Conservation (phyloP, 2,113 vertebrate species). For the Rhinopithecus roxellana region DNA sequence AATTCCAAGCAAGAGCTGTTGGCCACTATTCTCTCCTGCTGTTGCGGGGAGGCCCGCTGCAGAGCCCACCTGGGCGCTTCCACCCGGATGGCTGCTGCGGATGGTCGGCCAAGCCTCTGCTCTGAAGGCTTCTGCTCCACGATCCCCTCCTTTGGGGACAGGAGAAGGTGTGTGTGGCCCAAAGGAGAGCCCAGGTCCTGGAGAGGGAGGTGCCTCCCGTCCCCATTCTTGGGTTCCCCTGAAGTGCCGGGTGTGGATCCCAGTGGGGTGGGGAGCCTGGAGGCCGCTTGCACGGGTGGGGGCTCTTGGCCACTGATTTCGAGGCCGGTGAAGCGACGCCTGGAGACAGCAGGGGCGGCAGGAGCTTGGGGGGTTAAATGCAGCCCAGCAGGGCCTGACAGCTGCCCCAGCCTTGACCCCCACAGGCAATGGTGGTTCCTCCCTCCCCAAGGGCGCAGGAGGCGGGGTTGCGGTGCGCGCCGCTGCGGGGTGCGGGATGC, state of each 20-base stretch:
- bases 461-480: not conserved
- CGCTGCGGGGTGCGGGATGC: not conserved
- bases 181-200: conserved; percentile 62
- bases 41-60: not conserved
- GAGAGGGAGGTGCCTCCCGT: conserved; percentile 47
- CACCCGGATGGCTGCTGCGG: not conserved
- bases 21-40: not conserved
- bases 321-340: conserved; percentile 38
- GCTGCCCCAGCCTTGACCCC: not conserved
- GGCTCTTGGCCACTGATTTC: conserved; percentile 75
- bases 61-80: conserved; percentile 14
- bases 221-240: conserved; percentile 70
- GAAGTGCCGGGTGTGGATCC: conserved; percentile 71
- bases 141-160: conserved; percentile 58
- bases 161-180: conserved; percentile 67
- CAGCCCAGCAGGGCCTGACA: conserved; percentile 42
- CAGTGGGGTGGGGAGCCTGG: not conserved
- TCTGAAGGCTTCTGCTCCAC: conserved; percentile 15
- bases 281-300: conserved; percentile 62
- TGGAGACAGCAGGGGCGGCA: not conserved
- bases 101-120: not conserved
- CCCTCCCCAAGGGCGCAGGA: rapidly evolving
- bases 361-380: conserved; percentile 65
- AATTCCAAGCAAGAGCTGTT: not conserved
- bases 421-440: not conserved